Conservation (phyloP, 2,888 invertebrate genomes). For the Bibio marci region DNA sequence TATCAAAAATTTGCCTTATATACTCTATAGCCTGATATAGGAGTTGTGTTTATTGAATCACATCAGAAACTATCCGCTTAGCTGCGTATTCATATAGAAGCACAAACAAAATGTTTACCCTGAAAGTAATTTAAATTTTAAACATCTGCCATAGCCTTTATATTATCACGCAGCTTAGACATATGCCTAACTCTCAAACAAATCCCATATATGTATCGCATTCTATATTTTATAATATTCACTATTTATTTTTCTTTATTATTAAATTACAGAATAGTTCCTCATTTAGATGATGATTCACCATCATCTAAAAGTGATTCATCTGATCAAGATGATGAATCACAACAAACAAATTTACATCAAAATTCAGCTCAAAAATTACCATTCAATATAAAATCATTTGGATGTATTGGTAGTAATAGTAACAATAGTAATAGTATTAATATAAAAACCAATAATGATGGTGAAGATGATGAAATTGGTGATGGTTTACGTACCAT, state of each 20-base stretch:
- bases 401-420: conserved; percentile 5
- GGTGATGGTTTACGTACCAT: conserved; percentile 27
- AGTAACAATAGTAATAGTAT: conserved; percentile 7
- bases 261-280: conserved; percentile 48
- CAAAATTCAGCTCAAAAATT: conserved; percentile 10
- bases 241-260: conserved; percentile 4
- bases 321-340: conserved; percentile 43
- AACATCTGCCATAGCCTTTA: too few species aligned
- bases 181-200: too few species aligned
- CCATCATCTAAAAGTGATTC: conserved; percentile 58
- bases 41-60: too few species aligned
- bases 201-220: too few species aligned
- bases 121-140: too few species aligned
- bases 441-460: conserved; percentile 14
- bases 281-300: conserved; percentile 70
- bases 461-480: conserved; percentile 30
- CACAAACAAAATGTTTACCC: too few species aligned
- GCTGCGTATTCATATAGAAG: too few species aligned
- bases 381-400: conserved; percentile 7
- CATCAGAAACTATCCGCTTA: too few species aligned
- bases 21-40: too few species aligned
- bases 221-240: too few species aligned
- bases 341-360: conserved; percentile 9
- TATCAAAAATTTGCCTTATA: too few species aligned
- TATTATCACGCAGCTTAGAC: too few species aligned